phyloP scores from a whole-genome alignment of 1,140 invertebrate species.

The Zaprionus africanus region DNA sequence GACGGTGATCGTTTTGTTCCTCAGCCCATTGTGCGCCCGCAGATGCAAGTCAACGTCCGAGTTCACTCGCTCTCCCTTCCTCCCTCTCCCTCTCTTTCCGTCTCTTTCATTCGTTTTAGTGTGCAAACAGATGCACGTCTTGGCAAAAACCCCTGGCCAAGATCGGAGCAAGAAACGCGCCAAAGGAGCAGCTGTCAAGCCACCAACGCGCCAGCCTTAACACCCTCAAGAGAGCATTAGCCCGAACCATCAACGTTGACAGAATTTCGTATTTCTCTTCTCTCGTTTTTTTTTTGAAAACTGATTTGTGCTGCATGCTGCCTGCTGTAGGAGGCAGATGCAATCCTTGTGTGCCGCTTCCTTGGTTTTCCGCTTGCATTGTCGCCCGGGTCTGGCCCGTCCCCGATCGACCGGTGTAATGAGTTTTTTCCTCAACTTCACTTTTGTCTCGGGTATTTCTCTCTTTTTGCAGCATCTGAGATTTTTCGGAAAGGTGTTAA shows the following conservation, averaged over 20 bases:
- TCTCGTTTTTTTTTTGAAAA: slow-evolving; percentile 20
- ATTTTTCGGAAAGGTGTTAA: slow-evolving; percentile 56
- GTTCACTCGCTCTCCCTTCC: background rate
- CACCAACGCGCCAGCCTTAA: slow-evolving; percentile 68
- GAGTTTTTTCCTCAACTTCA: slow-evolving; percentile 55
- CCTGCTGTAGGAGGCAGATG: slow-evolving; percentile 54
- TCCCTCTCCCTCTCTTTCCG: slow-evolving; percentile 1
- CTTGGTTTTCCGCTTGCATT: slow-evolving; percentile 65
- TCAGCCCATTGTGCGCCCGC: slow-evolving; percentile 65
- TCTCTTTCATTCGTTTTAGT: slow-evolving; percentile 5
- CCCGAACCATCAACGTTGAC: slow-evolving; percentile 58
- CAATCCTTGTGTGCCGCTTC: slow-evolving; percentile 37
- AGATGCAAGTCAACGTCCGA: slow-evolving; percentile 83
- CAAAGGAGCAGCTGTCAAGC: slow-evolving; percentile 76
- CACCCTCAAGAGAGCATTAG: slow-evolving; percentile 50
- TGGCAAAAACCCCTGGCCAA: slow-evolving; percentile 60
- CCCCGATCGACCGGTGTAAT: slow-evolving; percentile 69
- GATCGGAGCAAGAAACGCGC: slow-evolving; percentile 49
- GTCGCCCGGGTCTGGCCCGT: slow-evolving; percentile 59
- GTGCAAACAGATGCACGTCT: slow-evolving; percentile 72
- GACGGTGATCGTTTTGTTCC: slow-evolving; percentile 48
- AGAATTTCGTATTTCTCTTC: slow-evolving; percentile 39
- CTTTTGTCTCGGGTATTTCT: slow-evolving; percentile 51
- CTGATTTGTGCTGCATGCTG: slow-evolving; percentile 63
- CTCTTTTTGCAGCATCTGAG: slow-evolving; percentile 12